phyloP scores from a whole-genome alignment of 2,113 vertebrate species.

The Eleginops maclovinus region DNA sequence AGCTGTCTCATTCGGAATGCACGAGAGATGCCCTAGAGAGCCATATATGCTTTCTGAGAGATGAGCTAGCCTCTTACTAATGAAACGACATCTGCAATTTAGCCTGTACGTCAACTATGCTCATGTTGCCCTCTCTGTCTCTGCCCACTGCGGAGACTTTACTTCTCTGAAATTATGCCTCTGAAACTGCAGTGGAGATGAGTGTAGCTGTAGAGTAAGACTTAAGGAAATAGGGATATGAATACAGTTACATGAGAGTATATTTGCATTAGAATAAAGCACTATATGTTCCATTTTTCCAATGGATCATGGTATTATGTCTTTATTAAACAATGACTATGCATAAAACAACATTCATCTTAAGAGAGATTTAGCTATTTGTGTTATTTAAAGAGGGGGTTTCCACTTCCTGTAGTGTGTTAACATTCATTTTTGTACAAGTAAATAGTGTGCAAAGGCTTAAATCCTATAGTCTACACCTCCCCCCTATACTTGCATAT shows the following conservation, averaged over 20 bases:
- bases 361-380: no score
- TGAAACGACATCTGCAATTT: constrained; percentile 78
- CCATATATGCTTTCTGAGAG: constrained; percentile 68
- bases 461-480: no score
- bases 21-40: constrained; percentile 67
- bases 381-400: no score
- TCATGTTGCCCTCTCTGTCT: constrained; percentile 38
- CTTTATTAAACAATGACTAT: no score
- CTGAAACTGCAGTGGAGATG: constrained; percentile 18
- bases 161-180: constrained; percentile 30
- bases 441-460: no score
- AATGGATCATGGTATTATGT: constrained; percentile 18
- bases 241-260: not conserved
- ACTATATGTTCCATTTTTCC: constrained; percentile 27
- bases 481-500: no score
- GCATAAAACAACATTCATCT: no score
- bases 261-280: constrained; percentile 46
- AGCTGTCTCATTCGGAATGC: constrained; percentile 75
- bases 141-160: constrained; percentile 47
- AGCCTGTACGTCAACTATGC: constrained; percentile 53
- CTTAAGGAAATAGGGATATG: not conserved
- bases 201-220: not conserved
- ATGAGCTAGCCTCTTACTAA: constrained; percentile 68
- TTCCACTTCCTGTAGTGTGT: no score
- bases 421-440: no score